phyloP scores from a whole-genome alignment of 2,888 invertebrate genomes.

The Rhabditoides inermis region DNA sequence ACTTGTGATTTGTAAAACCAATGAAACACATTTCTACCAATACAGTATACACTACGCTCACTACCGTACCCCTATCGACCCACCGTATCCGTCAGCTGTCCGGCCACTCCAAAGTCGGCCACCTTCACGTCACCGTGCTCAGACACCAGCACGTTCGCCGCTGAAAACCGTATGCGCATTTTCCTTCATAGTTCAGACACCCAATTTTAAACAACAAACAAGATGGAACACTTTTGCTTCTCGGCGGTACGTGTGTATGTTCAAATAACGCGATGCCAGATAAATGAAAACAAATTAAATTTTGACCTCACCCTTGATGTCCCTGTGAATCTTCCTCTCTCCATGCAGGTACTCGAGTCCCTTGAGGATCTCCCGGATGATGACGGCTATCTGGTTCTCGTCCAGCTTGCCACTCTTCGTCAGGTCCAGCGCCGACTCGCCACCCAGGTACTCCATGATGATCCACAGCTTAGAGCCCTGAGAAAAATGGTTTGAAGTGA shows the following conservation, averaged over 20 bases:
- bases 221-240: too few relatives aligned
- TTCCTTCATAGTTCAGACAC: too few relatives aligned
- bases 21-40: too few relatives aligned
- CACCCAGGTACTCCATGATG: conserved; percentile 99
- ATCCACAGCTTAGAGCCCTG: conserved; percentile 98
- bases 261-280: too few relatives aligned
- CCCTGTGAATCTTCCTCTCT: conserved; percentile 92
- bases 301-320: conserved; percentile 71
- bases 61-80: too few relatives aligned
- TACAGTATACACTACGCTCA: too few relatives aligned
- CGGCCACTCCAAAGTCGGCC: conserved; percentile 89
- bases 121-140: conserved; percentile 97
- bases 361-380: conserved; percentile 84
- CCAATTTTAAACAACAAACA: too few relatives aligned
- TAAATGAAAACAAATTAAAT: too few relatives aligned
- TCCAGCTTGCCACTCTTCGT: conserved; percentile 93
- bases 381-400: conserved; percentile 97
- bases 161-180: too few relatives aligned
- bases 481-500: too few relatives aligned
- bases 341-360: conserved; percentile 96
- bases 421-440: conserved; percentile 93
- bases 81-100: conserved; percentile 76
- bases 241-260: too few relatives aligned
- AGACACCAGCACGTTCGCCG: conserved; percentile 91
- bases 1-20: too few relatives aligned